Evolutionary conservation across 2,888 invertebrate species (phyloP).

Genomic region (Muschampia plurimacula): DNA sequence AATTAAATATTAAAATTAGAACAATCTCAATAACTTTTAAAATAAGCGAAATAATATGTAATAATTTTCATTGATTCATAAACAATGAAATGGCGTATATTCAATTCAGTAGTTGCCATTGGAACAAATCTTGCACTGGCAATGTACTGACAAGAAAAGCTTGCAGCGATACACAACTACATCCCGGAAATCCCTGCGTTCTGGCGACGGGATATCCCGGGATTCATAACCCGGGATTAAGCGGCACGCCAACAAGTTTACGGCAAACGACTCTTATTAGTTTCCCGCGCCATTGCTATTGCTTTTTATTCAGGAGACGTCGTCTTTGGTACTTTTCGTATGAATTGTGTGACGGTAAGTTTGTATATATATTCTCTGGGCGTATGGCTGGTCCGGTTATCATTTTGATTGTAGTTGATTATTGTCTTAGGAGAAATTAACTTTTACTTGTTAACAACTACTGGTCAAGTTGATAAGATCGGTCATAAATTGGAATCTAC

Average conservation of each 20-base stretch:
- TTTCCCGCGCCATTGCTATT: conserved; percentile 19
- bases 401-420: neutral
- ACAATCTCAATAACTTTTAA: no score
- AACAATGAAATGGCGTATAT: neutral
- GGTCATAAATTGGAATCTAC: no score
- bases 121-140: conserved; percentile 26
- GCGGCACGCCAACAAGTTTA: conserved; percentile 42
- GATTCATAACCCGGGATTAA: conserved; percentile 43
- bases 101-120: neutral
- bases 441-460: neutral
- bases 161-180: conserved; percentile 21
- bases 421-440: neutral
- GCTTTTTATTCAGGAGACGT: conserved; percentile 24
- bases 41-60: no score
- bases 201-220: conserved; percentile 37
- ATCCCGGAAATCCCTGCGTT: conserved; percentile 26
- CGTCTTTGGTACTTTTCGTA: conserved; percentile 6
- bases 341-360: conserved; percentile 13
- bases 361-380: neutral
- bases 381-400: neutral
- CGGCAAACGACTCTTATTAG: conserved; percentile 40
- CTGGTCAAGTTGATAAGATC: neutral
- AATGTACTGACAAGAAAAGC: conserved; percentile 35
- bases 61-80: no score
- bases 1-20: no score